Percentiles rank a stretch among this genome's conserved stretches.
phyloP scores from a whole-genome alignment of 2,888 invertebrate species.

The Acanthopleura granulata region DNA sequence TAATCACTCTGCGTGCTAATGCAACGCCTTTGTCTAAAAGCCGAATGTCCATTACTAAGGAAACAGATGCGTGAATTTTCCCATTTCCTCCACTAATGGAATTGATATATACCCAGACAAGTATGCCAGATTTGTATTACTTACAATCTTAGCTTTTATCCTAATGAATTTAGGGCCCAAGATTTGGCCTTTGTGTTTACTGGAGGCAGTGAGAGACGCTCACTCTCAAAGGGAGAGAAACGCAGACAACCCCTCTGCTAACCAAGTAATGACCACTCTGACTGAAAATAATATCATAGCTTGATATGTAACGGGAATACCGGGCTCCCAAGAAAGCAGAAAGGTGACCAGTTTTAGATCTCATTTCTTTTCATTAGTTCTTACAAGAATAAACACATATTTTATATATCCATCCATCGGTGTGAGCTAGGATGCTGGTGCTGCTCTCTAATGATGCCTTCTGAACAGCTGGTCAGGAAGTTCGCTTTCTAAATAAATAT shows the following conservation, averaged over 20 bases:
- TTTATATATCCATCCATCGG: neutral
- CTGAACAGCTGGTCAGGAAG: no score
- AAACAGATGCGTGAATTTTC: slow-evolving; percentile 15
- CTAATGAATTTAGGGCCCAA: slow-evolving; percentile 18
- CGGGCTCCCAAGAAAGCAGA: no score
- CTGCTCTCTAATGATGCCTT: no score
- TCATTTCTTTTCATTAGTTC: neutral
- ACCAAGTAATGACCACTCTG: neutral
- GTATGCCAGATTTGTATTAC: slow-evolving; percentile 16
- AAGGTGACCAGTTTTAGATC: no score
- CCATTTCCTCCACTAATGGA: slow-evolving; percentile 17
- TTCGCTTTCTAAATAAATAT: no score
- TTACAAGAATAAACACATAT: neutral
- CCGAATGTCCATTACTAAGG: slow-evolving; percentile 12
- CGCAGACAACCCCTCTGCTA: neutral
- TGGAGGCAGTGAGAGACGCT: neutral
- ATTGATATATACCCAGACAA: slow-evolving; percentile 19
- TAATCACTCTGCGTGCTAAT: slow-evolving; percentile 11
- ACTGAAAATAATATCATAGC: slow-evolving; percentile 2
- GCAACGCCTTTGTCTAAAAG: slow-evolving; percentile 19
- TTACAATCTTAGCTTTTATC: slow-evolving; percentile 15
- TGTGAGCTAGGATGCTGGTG: no score
- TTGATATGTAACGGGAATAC: no score
- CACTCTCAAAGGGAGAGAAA: neutral
- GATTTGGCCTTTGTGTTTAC: slow-evolving; percentile 2